phyloP scores from a whole-genome alignment of 2,113 vertebrate species.

The Tachysurus vachellii region DNA sequence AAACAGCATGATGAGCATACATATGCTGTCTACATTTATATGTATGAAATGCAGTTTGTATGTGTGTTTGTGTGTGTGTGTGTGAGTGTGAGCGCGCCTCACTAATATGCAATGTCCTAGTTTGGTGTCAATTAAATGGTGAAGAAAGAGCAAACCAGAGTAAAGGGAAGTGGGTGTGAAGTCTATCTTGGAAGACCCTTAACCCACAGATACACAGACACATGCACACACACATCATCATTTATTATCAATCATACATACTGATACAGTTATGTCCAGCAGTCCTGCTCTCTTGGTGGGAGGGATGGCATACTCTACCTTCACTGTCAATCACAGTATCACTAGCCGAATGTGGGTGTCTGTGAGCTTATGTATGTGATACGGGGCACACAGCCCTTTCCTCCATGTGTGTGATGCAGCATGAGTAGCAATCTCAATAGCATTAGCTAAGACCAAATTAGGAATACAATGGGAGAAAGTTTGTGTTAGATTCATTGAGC shows the following conservation, averaged over 20 bases:
- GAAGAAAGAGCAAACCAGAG: slow-evolving; percentile 15
- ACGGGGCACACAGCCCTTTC: not conserved
- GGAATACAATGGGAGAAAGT: too few species aligned
- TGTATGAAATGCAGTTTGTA: not conserved
- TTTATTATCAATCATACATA: not conserved
- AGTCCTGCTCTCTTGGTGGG: not conserved
- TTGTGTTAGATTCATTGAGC: too few species aligned
- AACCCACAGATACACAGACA: slow-evolving; percentile 17
- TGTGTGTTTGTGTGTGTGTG: slow-evolving; percentile 12
- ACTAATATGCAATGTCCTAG: slow-evolving; percentile 13
- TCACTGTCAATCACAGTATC: not conserved
- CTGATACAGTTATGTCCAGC: not conserved
- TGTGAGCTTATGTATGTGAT: not conserved
- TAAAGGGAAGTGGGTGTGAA: slow-evolving; percentile 5
- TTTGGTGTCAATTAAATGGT: slow-evolving; percentile 12
- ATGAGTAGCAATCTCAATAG: not conserved
- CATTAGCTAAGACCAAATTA: too few species aligned
- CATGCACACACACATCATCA: not conserved
- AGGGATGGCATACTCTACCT: too few species aligned
- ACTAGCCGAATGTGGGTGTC: not conserved
- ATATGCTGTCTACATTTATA: not conserved
- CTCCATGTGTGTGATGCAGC: not conserved
- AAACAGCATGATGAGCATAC: not conserved
- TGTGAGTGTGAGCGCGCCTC: not conserved
- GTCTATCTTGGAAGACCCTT: not conserved